A percentile compares a stretch with the other conserved stretches of the same genome.
Evolutionary conservation across 2,797 vertebrate genomes (phyloP).

Genomic region (Heliangelus exortis): DNA sequence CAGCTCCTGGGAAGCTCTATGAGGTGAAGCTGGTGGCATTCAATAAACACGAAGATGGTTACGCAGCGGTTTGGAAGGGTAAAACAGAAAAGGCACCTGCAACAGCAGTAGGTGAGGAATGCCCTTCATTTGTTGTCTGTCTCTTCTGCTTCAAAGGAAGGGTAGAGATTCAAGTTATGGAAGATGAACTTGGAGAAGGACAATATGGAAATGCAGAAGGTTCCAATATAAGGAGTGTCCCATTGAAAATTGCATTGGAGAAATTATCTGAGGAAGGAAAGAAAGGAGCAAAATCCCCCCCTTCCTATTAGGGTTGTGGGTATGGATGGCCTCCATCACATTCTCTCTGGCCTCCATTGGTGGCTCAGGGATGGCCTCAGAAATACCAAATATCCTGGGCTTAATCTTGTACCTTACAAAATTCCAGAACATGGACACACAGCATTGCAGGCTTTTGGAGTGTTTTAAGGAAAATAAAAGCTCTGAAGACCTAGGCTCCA

Average conservation of each 20-base stretch:
- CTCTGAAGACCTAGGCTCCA: not conserved
- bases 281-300: not conserved
- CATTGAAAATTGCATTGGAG: not conserved
- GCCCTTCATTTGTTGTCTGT: not conserved
- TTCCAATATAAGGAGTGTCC: not conserved
- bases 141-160: not conserved
- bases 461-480: not conserved
- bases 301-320: not conserved
- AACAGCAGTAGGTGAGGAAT: constrained; percentile 76
- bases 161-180: not conserved
- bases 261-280: not conserved
- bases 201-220: not conserved
- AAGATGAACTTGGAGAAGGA: not conserved
- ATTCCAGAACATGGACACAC: not conserved
- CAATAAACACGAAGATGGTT: constrained; percentile 91
- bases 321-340: not conserved
- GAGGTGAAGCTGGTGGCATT: constrained; percentile 94
- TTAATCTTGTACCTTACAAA: not conserved
- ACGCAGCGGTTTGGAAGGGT: constrained; percentile 93
- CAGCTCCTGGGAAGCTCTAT: constrained; percentile 89
- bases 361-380: not conserved
- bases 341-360: not conserved
- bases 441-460: not conserved
- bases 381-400: not conserved
- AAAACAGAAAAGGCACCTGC: constrained; percentile 86